Base-by-base conservation (phyloP, 2,797 vertebrate species). In the Hybognathus amarus region DNA sequence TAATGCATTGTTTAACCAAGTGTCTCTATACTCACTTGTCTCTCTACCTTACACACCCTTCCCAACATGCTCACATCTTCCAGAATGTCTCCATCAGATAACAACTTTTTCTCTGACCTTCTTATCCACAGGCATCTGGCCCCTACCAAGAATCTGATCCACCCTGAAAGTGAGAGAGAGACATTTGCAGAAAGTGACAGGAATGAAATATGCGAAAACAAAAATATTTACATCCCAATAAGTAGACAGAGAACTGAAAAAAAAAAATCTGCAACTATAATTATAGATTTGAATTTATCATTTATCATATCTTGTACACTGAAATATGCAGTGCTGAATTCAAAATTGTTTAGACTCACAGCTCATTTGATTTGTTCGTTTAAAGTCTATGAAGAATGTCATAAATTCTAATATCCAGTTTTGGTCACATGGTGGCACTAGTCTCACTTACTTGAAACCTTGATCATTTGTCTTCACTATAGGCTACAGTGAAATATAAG, bases 81-180 rank as follows among this genome's bases (percentile, higher is more conserved):
- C 22, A 96, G 86, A 18, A 95, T 85, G 68, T 99, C 97, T 73
- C 95, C 96, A 85, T 99, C 98, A 71, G 95, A 93, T 6, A 95
- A 91, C 82, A 97, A 95, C 90, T 99, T 98, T n/a, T 82, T 99
- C 97, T 89, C 95, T 95, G 40, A 95, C 94, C 92, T 96, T 97
- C 92, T 97, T 99, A 90, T 99, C 98, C 85, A 97, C 89, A 33
- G 97, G 93, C 88, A 98, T 95, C 92, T 99, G 97, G 54, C 98
- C 98, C 92, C 97, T 98, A 84, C 98, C 98, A 90, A 99, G 95
- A 92, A 99, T 99, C 91, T 99, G 98, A 91, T 99, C 98, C 91
- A 99, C 98, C 0, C 98, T 99, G 91, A 74, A 45, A 84, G 85
- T 89, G 84, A 92, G 89, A 80, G 52, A 79, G 79, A 73, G 63